These are phyloP conservation scores for Limanda limanda DNA, from an alignment of 2,113 vertebrate species.

Conservation along the genomic window DNA sequence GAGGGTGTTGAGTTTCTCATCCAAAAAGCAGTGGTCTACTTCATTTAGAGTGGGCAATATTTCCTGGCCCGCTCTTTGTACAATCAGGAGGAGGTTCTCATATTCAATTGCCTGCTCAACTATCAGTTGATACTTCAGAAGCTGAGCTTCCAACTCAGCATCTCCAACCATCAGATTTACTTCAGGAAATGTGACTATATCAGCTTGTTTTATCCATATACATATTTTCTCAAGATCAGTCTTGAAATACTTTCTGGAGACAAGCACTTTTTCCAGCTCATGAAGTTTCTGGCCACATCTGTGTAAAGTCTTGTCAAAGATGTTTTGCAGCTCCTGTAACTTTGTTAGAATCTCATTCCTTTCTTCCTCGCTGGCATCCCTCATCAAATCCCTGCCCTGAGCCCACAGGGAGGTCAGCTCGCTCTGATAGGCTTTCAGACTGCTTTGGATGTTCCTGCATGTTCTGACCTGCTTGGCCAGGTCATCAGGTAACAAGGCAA, in stretches of 20 bases:
- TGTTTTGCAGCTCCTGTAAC: conserved; percentile 91
- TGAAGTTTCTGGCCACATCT: conserved; percentile 90
- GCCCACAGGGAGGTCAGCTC: conserved; percentile 91
- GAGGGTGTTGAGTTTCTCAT: conserved; percentile 91
- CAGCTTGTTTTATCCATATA: conserved; percentile 94
- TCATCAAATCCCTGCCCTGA: conserved; percentile 92
- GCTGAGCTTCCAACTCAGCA: conserved; percentile 84
- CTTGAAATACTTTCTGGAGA: conserved; percentile 95
- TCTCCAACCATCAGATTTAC: conserved; percentile 92
- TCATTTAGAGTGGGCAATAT: conserved; percentile 92
- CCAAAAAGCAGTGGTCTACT: conserved; percentile 92
- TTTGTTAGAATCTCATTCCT: conserved; percentile 89
- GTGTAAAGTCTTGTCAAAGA: conserved; percentile 89
- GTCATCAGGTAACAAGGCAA: conserved; percentile 92
- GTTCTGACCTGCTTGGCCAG: conserved; percentile 90
- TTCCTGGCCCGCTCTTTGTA: conserved; percentile 93
- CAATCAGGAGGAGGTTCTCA: conserved; percentile 90
- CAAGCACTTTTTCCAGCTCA: conserved; percentile 91
- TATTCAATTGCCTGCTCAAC: conserved; percentile 94
- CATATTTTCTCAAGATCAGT: conserved; percentile 94
- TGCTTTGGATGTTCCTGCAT: conserved; percentile 90
- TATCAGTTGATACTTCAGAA: conserved; percentile 90
- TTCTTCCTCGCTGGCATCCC: conserved; percentile 90
- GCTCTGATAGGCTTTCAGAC: conserved; percentile 90
- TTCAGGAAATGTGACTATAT: conserved; percentile 94